These are phyloP conservation scores for Epiperipatus broadwayi DNA, from an alignment of 2,888 invertebrate species.

Conservation along the genomic window DNA sequence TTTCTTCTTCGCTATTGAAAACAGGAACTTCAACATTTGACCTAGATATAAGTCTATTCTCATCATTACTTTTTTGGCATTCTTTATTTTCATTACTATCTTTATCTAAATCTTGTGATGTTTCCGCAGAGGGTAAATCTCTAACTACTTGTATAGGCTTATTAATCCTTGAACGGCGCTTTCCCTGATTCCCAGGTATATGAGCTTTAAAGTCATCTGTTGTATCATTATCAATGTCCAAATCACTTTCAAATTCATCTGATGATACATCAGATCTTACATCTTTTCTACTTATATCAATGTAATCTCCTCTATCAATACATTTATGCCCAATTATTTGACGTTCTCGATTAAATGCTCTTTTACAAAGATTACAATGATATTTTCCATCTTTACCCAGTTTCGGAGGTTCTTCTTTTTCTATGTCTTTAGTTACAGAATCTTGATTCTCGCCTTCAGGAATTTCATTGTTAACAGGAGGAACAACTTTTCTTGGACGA, in stretches of 20 bases:
- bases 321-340: slow-evolving; percentile 27
- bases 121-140: no score
- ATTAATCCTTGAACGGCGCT: background rate
- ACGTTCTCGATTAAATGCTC: slow-evolving; percentile 23
- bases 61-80: background rate
- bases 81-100: slow-evolving; percentile 6
- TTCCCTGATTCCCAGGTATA: slow-evolving; percentile 10
- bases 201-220: slow-evolving; percentile 12
- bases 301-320: slow-evolving; percentile 24
- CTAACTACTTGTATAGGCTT: no score
- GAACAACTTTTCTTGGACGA: slow-evolving; percentile 19
- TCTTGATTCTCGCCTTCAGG: slow-evolving; percentile 19
- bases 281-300: slow-evolving; percentile 23
- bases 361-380: slow-evolving; percentile 24
- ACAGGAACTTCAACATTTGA: slow-evolving; percentile 21
- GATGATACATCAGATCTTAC: slow-evolving; percentile 11
- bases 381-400: slow-evolving; percentile 23
- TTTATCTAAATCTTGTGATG: no score
- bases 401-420: slow-evolving; percentile 18
- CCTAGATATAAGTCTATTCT: slow-evolving; percentile 6
- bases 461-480: no score
- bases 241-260: slow-evolving; percentile 13
- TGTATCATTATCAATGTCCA: slow-evolving; percentile 11
- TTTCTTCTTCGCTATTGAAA: slow-evolving; percentile 21
- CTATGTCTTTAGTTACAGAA: slow-evolving; percentile 17